Evolutionary conservation across 2,113 vertebrate genomes (phyloP), one percentile per base, ranked within the genome.

Genomic region (Misgurnus anguillicaudatus): DNA sequence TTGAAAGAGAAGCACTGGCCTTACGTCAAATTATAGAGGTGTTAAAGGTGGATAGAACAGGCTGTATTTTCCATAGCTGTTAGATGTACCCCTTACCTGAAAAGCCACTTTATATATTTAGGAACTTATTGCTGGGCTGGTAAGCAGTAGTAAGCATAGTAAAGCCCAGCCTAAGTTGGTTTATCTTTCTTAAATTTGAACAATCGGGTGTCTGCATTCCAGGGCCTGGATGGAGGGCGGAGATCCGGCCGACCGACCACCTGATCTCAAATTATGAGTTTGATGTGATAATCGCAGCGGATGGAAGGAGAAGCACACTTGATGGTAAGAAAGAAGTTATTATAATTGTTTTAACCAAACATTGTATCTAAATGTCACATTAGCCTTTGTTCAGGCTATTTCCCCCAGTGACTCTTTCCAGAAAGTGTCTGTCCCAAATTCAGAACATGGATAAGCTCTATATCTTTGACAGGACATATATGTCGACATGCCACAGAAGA

Each of bases 201-300:
- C 58, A 31, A 21, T 21, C 19, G 80, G 71, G 80, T 72, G 69
- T 82, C 78, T 83, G 65, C 17, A 21, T 85, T 85, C 41, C 79
- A 99, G 98, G 95, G 88, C 90, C 86, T 1, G 95, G 96, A 39
- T 99, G 98, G 98, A 89, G 94, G 73, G 96, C 95, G 0, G 95
- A 96, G 82, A 90, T 96, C 67, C 91, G 91, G 3, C 97, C 98
- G 0, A 21, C 88, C 61, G 90, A 90, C 86, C 96, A 98, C 79
- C 86, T 90, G 0, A 85, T 98, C 60, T 94, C 95, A 0, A 89
- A 94, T 24, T 96, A 95, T 78, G 94, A 95, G 68, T 97, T 97
- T 60, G 94, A 98, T 41, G 95, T 98, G 42, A 89, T 99, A 85
- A 92, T 99, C 42, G 98, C 96, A 31, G 96, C 98, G 0, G 97